These are phyloP conservation scores for Bhutanitis thaidina DNA, from an alignment of 2,888 invertebrate genomes.

Conservation along the genomic window DNA sequence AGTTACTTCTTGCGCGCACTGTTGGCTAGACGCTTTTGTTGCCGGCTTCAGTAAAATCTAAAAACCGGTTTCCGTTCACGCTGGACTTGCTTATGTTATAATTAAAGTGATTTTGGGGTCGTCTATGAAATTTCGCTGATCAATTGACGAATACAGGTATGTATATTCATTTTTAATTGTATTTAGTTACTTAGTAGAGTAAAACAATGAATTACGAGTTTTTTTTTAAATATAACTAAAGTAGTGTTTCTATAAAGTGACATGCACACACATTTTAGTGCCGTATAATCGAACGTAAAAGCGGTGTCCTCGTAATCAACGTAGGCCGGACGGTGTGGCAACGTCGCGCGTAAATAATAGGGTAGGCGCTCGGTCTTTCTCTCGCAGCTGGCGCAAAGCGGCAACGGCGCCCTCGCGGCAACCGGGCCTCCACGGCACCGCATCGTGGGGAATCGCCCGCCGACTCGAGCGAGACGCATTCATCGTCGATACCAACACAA, in stretches of 20 bases:
- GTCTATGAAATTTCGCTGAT: constrained; percentile 27
- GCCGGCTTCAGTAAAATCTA: constrained; percentile 45
- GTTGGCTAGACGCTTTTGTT: constrained; percentile 65
- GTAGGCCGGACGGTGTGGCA: constrained; percentile 74
- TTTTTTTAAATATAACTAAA: background rate
- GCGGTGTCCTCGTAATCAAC: constrained; percentile 80
- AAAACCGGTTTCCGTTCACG: constrained; percentile 29
- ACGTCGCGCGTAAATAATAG: constrained; percentile 80
- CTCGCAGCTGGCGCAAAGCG: constrained; percentile 76
- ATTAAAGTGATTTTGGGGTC: constrained; percentile 25
- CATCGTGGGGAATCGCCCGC: constrained; percentile 31
- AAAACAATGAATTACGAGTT: background rate
- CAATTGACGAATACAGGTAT: constrained; percentile 14
- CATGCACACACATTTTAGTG: constrained; percentile 49
- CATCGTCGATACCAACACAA: constrained; percentile 51
- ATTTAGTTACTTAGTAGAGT: constrained; percentile 2
- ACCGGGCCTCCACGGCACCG: constrained; percentile 48
- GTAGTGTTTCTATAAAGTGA: constrained; percentile 30
- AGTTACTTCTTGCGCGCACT: constrained; percentile 73
- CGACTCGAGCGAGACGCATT: constrained; percentile 47
- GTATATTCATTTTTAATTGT: constrained; percentile 8
- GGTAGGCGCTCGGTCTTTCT: constrained; percentile 77
- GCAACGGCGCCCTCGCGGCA: constrained; percentile 64
- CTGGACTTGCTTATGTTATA: constrained; percentile 12
- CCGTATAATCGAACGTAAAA: constrained; percentile 77